phyloP scores from a whole-genome alignment of 1,140 invertebrate genomes.

The Heliconius eleuchia region DNA sequence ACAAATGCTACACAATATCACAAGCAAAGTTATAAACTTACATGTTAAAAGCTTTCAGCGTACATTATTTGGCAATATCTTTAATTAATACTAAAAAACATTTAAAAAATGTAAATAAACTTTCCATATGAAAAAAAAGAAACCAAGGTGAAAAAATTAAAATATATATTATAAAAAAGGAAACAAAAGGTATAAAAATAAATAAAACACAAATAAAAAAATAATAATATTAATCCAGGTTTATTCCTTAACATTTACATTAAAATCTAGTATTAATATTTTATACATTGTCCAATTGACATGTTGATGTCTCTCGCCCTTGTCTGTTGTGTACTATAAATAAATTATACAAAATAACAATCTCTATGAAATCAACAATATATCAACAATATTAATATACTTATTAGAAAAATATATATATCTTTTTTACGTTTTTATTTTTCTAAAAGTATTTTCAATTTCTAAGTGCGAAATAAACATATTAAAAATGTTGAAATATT shows the following conservation, averaged over 20 bases:
- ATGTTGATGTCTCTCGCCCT: constrained; percentile 63
- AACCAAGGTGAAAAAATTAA: constrained; percentile 26
- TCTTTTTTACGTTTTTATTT: too few relatives aligned
- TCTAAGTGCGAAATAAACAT: too few relatives aligned
- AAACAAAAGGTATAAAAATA: constrained; percentile 43
- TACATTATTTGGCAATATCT: not conserved
- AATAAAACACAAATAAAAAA: constrained; percentile 75
- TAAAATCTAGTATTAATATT: constrained; percentile 76
- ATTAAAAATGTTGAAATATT: too few relatives aligned
- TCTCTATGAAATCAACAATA: constrained; percentile 23
- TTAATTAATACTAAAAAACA: constrained; percentile 1
- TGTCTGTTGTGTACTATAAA: constrained; percentile 58
- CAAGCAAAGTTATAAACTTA: constrained; percentile 30
- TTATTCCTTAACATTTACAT: constrained; percentile 79
- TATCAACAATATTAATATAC: not conserved
- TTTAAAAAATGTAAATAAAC: constrained; percentile 18
- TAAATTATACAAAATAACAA: constrained; percentile 35
- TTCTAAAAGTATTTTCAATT: too few relatives aligned
- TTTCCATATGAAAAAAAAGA: constrained; percentile 32
- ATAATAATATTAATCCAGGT: constrained; percentile 78
- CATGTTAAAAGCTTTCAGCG: constrained; percentile 20
- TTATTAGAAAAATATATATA: too few relatives aligned
- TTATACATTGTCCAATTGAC: constrained; percentile 78
- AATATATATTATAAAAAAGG: constrained; percentile 18
- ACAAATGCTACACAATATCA: constrained; percentile 55